Conservation (phyloP, 2,888 invertebrate species). For the Ecdyonurus torrentis region DNA sequence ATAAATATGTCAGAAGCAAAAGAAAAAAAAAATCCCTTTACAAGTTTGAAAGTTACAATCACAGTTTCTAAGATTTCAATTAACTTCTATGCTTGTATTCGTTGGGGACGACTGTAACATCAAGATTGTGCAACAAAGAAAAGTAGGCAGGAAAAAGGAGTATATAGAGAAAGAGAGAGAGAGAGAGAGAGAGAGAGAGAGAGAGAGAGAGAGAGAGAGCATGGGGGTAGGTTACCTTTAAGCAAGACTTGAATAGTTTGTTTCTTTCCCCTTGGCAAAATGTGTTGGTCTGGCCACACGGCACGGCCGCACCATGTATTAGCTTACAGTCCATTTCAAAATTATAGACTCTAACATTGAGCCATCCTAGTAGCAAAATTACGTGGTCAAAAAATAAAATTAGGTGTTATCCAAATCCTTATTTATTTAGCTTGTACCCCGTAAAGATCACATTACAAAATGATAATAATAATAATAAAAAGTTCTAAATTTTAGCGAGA, state of each 20-base stretch:
- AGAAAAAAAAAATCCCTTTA: not conserved
- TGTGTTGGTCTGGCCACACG: not conserved
- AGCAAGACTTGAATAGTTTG: not conserved
- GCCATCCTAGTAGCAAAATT: too few relatives aligned
- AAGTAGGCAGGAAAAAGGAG: not conserved
- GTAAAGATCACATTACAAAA: too few relatives aligned
- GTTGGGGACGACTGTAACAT: not conserved
- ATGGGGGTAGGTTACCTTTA: not conserved
- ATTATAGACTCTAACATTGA: too few relatives aligned
- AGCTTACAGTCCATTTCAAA: too few relatives aligned
- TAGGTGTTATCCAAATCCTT: too few relatives aligned
- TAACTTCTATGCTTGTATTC: not conserved
- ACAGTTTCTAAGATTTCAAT: not conserved
- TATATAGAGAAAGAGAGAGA: too few relatives aligned
- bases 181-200: too few relatives aligned
- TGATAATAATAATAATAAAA: too few relatives aligned
- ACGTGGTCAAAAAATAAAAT: too few relatives aligned
- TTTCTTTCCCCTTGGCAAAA: not conserved
- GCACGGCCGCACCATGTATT: not conserved
- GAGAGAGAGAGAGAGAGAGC: too few relatives aligned
- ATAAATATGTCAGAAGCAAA: not conserved
- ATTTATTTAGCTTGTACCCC: too few relatives aligned
- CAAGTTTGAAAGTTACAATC: not conserved
- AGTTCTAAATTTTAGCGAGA: too few relatives aligned
- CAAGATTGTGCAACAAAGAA: not conserved